Base-by-base conservation (phyloP, 2,888 invertebrate genomes). In the Trachelus tabidus region DNA sequence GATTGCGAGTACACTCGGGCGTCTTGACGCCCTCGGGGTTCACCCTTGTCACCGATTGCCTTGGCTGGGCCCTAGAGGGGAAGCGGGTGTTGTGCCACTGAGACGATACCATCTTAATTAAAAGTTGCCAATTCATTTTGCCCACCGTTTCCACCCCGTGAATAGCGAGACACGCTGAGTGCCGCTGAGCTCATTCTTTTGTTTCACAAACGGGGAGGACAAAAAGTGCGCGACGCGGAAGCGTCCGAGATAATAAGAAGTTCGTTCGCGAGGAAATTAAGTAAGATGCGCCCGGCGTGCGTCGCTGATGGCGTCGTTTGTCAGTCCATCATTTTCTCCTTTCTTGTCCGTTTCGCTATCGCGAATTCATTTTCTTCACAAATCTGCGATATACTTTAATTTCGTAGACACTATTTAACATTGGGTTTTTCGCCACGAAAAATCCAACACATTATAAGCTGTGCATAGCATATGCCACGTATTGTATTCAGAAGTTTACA, bases 81-180 rank as follows among this genome's bases (percentile, higher is more conserved):
- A 31, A 71, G 71, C 12, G 71, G 71, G 71, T 37, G 71, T 35
- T 31, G 56, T 77, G 82, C 80, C 80, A 79, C 78, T 73, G 80
- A 73, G 82, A 88, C 87, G 90, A 91, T 91, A 91, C 84, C 87
- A 91, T 91, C 91, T 91, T 91, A 91, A 91, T 91, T 91, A 91
- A 91, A 91, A 91, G 88, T 91, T 91, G 90, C 91, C 91, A 90
- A 91, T 91, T 91, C 91, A 91, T 91, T 91, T 90, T 85, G 87
- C 84, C 82, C 85, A 82, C 81, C 84, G 83, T 88, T 87, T 87
- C 85, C 86, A 86, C 84, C 85, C 85, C 83, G 81, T 83, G 86
- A 85, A 85, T 84, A 81, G 76, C 11, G 40, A 68, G 73, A 56
- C 23, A 56, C 40, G 78, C 79, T 76, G 77, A 74, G 79, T 75